phyloP scores from a whole-genome alignment of 2,888 invertebrate species.

The Calameuta filiformis region DNA sequence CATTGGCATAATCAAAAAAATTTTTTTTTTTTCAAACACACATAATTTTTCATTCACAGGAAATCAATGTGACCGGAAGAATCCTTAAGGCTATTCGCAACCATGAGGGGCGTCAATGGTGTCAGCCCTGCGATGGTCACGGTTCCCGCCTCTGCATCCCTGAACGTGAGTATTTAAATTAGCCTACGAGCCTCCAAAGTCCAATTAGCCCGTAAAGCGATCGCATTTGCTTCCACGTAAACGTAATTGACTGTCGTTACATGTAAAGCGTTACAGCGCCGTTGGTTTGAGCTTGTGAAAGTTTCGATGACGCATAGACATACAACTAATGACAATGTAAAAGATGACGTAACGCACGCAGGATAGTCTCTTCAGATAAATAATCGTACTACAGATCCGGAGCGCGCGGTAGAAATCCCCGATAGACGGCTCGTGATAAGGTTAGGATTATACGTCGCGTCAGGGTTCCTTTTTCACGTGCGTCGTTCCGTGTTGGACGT shows the following conservation, averaged over 20 bases:
- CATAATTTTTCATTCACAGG: background rate
- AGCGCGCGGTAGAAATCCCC: background rate
- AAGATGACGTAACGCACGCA: background rate
- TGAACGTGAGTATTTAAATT: conserved; percentile 47
- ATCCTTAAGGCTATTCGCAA: conserved; percentile 2
- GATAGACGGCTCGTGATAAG: background rate
- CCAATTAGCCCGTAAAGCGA: conserved; percentile 25
- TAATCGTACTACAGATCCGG: background rate
- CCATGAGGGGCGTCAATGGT: conserved; percentile 51
- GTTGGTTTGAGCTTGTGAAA: background rate
- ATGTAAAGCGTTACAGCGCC: background rate
- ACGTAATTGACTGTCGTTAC: background rate
- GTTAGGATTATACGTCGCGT: background rate
- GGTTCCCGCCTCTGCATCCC: conserved; percentile 53
- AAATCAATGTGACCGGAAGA: background rate
- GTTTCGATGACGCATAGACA: background rate
- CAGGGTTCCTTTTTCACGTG: background rate
- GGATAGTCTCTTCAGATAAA: background rate
- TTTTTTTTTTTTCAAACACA: too few relatives aligned
- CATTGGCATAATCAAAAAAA: too few relatives aligned
- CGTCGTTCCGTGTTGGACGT: background rate
- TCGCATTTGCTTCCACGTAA: background rate
- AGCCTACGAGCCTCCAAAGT: conserved; percentile 21
- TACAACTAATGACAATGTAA: background rate
- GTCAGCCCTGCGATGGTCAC: conserved; percentile 50